Base-by-base conservation (phyloP, 2,888 invertebrate species). In the Dryocosmus kuriphilus region DNA sequence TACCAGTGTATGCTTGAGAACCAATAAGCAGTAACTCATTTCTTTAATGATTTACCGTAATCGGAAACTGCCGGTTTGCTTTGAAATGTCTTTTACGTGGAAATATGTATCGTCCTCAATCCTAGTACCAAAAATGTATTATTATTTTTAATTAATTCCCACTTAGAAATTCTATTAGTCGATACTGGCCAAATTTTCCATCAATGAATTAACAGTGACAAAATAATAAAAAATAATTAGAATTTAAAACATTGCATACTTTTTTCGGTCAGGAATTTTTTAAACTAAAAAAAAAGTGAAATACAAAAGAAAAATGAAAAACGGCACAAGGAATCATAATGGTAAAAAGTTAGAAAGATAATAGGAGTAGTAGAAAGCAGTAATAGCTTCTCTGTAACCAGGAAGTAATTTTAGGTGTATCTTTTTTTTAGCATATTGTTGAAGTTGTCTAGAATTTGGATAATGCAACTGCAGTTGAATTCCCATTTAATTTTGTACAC, bases 1-100 rank as follows among this genome's bases (percentile, higher is more conserved):
- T 81, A 82, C 80, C 77, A 81, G 78, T 81, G 82, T 80, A 80
- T 55, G 61, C 76, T 77, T 79, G 73, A 81, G 78, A 85, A 88
- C 90, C 88, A 89, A 89, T 86, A 85, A 84, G 86, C 88, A 83
- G 84, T 90, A 90, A 91, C 86, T 89, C 88, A 87, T 78, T 84
- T 83, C 82, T 82, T 80, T 81, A 87, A 89, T 90, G 90, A 90
- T 90, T 91, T 90, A 90, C 84, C 83, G 85, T 90, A 88, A 90
- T 89, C 89, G 89, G 87, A 87, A 86, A 85, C 84, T 24, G 55
- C 38, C 57, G 67, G 73, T 32, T n/a, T 51, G 51, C 51, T 51
- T 51, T 22, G n/a, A n/a, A n/a, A 9, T 51, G n/a, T 16, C 51
- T n/a, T n/a, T n/a, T n/a, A n/a, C 51, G 0, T n/a, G 7, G n/a